Conservation (phyloP, 35 echinoderm and acorn worm species). For the Chiridota heheva region DNA sequence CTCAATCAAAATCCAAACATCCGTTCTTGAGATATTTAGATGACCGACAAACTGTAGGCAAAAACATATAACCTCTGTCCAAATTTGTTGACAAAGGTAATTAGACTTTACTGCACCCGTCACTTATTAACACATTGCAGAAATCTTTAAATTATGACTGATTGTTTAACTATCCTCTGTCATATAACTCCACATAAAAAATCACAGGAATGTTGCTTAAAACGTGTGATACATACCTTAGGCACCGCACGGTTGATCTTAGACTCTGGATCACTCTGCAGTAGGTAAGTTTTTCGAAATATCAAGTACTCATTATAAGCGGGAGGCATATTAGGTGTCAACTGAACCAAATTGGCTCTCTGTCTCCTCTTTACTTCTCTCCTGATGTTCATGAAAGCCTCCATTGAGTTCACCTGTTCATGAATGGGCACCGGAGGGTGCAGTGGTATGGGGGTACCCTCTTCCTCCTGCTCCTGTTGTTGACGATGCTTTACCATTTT, state of each 20-base stretch:
- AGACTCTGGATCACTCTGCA: constrained; percentile 73
- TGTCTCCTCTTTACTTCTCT: constrained; percentile 73
- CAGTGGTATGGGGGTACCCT: constrained; percentile 6
- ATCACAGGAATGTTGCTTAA: too few relatives aligned
- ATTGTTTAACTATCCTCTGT: too few relatives aligned
- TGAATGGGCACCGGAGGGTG: constrained; percentile 17
- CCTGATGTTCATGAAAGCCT: constrained; percentile 83
- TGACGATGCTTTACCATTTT: constrained; percentile 88
- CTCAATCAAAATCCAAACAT: too few relatives aligned
- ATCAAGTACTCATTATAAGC: constrained; percentile 90
- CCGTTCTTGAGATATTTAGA: too few relatives aligned
- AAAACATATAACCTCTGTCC: too few relatives aligned
- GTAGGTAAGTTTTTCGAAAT: constrained; percentile 84
- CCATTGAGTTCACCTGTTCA: constrained; percentile 75
- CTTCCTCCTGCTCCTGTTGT: constrained; percentile 55
- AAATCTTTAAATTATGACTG: too few relatives aligned
- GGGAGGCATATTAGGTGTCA: constrained; percentile 75
- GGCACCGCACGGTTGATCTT: constrained; percentile 85
- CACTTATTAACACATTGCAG: too few relatives aligned
- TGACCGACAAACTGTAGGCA: too few relatives aligned
- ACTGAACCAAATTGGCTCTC: constrained; percentile 59
- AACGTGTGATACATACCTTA: too few relatives aligned
- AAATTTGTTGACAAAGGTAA: too few relatives aligned
- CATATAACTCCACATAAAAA: too few relatives aligned
- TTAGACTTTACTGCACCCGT: too few relatives aligned